These are phyloP conservation scores for Podargus strigoides DNA, from an alignment of 2,797 vertebrate genomes.

Conservation along the genomic window DNA sequence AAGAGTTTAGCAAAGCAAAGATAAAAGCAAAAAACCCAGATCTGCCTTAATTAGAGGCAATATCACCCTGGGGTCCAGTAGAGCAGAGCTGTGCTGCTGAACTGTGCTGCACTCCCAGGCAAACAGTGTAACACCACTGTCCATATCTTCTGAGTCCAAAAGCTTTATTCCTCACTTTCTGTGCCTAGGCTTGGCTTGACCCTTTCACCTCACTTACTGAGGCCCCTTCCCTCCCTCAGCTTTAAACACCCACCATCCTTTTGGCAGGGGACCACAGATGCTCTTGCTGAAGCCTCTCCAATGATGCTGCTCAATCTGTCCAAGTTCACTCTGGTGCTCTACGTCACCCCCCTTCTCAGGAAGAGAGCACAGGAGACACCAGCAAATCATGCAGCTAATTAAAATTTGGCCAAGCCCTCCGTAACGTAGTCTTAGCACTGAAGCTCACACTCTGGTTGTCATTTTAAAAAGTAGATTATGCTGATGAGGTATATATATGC, in stretches of 20 bases:
- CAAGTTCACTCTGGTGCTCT: neutral
- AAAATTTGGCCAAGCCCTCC: neutral
- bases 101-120: neutral
- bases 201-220: neutral
- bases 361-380: neutral
- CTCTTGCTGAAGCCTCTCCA: neutral
- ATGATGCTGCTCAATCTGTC: neutral
- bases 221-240: neutral
- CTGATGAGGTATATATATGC: neutral
- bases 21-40: neutral
- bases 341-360: neutral
- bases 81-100: neutral
- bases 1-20: neutral
- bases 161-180: neutral
- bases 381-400: neutral
- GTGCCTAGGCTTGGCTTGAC: neutral
- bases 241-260: conserved; percentile 27
- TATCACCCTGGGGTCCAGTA: neutral
- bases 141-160: neutral
- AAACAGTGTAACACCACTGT: neutral
- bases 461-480: neutral
- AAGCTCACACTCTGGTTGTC: neutral
- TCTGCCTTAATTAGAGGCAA: neutral
- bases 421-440: neutral
- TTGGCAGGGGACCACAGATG: conserved; percentile 30